These are phyloP conservation scores for Caenorhabditis remanei DNA, from an alignment of 1,140 invertebrate genomes.

Conservation along the genomic window DNA sequence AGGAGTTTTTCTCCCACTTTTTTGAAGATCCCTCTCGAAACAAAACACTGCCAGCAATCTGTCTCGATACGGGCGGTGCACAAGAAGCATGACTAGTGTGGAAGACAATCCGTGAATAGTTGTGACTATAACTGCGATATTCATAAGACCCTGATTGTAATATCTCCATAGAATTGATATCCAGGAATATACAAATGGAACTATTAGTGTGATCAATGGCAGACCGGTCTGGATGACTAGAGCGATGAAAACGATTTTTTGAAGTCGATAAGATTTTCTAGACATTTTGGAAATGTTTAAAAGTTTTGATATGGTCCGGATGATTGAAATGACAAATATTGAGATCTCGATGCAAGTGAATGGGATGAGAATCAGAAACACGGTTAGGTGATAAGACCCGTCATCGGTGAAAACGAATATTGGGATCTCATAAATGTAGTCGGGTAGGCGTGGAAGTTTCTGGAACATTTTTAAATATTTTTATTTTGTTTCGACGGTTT, in stretches of 20 bases:
- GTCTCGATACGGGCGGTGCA: background rate
- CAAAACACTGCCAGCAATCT: background rate
- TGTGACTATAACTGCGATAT: background rate
- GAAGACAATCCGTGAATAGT: background rate
- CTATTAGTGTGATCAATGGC: background rate
- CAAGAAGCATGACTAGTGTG: background rate
- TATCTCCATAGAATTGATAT: background rate
- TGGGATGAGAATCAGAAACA: background rate
- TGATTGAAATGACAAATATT: background rate
- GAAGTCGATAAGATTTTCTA: background rate
- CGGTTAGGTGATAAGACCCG: background rate
- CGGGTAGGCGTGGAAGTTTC: background rate
- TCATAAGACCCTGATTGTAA: slow-evolving; percentile 6
- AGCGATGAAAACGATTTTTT: background rate
- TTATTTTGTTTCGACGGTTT: background rate
- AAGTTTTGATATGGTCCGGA: background rate
- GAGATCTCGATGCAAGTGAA: background rate
- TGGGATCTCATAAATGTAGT: background rate
- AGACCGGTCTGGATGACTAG: background rate
- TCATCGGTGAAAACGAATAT: background rate
- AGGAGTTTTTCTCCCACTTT: background rate
- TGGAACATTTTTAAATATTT: too few species aligned
- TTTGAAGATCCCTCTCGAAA: background rate
- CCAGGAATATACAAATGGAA: background rate
- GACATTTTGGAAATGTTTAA: background rate